These are phyloP conservation scores for Acutogordius australiensis DNA, from an alignment of 2,888 invertebrate genomes.

Conservation along the genomic window DNA sequence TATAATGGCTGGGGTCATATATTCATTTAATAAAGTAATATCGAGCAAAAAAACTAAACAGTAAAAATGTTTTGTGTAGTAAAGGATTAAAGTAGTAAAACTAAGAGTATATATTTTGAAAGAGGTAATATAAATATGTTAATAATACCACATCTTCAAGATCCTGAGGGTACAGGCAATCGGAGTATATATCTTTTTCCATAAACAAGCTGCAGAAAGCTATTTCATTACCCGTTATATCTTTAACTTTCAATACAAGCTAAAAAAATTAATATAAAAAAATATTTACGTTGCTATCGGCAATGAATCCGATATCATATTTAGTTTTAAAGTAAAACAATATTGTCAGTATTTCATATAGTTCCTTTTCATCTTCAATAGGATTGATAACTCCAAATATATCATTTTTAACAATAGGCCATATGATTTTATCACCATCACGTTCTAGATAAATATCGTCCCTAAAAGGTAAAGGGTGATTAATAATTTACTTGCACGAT, in stretches of 20 bases:
- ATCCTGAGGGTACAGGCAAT: not conserved
- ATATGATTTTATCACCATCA: not conserved
- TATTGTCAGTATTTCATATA: not conserved
- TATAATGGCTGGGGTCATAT: no score
- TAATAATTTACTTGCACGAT: slow-evolving; percentile 10
- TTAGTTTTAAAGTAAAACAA: slow-evolving; percentile 1
- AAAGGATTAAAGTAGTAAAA: no score
- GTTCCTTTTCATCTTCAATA: not conserved
- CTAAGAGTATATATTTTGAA: no score
- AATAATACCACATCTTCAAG: not conserved
- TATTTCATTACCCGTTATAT: not conserved
- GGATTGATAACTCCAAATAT: not conserved
- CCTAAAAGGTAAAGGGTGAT: not conserved
- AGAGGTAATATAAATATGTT: no score
- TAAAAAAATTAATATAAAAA: not conserved
- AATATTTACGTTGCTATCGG: not conserved
- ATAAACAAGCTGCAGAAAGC: not conserved
- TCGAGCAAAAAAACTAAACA: no score
- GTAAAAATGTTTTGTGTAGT: no score
- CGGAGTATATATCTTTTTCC: not conserved
- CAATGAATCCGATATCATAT: not conserved
- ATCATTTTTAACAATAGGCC: not conserved
- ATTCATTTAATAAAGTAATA: no score
- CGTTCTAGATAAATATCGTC: not conserved
- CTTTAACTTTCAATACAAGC: not conserved